Percentiles rank a stretch among this genome's conserved stretches.
These are phyloP conservation scores for Eupithecia pulchellata DNA, from an alignment of 2,888 invertebrate species.

Conservation along the genomic window DNA sequence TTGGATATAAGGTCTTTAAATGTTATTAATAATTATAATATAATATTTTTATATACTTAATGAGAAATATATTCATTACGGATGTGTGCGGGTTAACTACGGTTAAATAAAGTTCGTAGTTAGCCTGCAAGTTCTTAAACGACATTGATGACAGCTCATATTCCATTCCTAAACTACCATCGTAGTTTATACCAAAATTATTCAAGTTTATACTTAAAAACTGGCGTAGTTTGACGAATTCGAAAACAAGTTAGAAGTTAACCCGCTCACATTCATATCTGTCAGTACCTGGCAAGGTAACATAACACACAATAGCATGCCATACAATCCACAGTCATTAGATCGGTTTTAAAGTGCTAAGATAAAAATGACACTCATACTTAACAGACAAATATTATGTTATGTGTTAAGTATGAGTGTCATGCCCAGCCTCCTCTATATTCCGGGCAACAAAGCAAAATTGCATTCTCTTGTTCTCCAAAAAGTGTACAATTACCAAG, in stretches of 20 bases:
- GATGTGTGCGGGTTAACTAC: too few species aligned
- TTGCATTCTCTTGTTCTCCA: constrained; percentile 67
- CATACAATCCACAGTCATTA: neutral
- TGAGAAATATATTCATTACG: too few species aligned
- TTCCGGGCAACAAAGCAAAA: constrained; percentile 57
- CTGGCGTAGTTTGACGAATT: neutral
- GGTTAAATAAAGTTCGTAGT: too few species aligned
- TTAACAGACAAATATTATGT: neutral
- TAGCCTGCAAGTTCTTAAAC: neutral
- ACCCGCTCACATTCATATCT: neutral
- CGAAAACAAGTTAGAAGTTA: too few species aligned
- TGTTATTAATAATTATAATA: too few species aligned
- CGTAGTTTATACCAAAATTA: too few species aligned
- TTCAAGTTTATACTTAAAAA: too few species aligned
- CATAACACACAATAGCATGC: neutral
- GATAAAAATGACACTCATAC: neutral
- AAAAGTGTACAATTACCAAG: constrained; percentile 63
- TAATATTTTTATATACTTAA: too few species aligned
- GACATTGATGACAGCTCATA: neutral
- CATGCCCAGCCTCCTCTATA: constrained; percentile 41
- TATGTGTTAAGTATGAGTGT: too few species aligned
- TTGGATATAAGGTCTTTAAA: neutral
- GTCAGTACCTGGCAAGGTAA: neutral
- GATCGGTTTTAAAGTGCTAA: neutral
- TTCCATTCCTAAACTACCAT: too few species aligned